Evolutionary conservation across 2,888 invertebrate species (phyloP).

Genomic region (Meghimatium bilineatum): DNA sequence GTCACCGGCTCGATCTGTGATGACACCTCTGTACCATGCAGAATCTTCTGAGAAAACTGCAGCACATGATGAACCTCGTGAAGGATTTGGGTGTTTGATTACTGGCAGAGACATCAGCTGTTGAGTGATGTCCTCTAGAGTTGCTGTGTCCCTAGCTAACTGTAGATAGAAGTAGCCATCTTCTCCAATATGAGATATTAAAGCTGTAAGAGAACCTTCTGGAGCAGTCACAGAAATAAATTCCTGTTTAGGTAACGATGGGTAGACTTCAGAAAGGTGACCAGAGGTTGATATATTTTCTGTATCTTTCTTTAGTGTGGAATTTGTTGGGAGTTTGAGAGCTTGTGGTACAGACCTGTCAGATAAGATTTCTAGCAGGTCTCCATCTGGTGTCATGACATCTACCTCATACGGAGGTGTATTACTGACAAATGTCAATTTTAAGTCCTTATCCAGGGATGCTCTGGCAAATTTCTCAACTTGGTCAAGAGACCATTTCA

Average conservation of each 20-base stretch:
- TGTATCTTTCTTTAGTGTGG: no score
- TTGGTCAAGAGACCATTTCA: conserved; percentile 38
- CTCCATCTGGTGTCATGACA: conserved; percentile 41
- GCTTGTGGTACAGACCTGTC: conserved; percentile 20
- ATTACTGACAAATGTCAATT: conserved; percentile 36
- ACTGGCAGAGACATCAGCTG: conserved; percentile 44
- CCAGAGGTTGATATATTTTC: neutral
- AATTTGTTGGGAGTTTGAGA: conserved; percentile 15
- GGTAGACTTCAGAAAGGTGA: neutral
- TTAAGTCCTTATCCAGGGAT: conserved; percentile 46
- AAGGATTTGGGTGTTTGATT: conserved; percentile 25
- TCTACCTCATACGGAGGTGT: conserved; percentile 40
- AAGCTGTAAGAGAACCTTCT: conserved; percentile 29
- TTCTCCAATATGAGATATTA: conserved; percentile 50
- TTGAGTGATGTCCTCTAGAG: conserved; percentile 41
- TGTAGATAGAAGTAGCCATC: conserved; percentile 65
- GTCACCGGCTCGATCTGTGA: conserved; percentile 53
- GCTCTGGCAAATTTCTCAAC: conserved; percentile 43
- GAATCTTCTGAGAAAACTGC: conserved; percentile 64
- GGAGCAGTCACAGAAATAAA: conserved; percentile 28
- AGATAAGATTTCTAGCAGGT: conserved; percentile 33
- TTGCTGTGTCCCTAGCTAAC: conserved; percentile 38
- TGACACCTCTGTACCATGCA: conserved; percentile 66
- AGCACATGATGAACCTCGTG: conserved; percentile 49
- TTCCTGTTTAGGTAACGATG: conserved; percentile 24